Base-by-base conservation (phyloP, 2,113 vertebrate species). In the Eudyptes chrysolophus region DNA sequence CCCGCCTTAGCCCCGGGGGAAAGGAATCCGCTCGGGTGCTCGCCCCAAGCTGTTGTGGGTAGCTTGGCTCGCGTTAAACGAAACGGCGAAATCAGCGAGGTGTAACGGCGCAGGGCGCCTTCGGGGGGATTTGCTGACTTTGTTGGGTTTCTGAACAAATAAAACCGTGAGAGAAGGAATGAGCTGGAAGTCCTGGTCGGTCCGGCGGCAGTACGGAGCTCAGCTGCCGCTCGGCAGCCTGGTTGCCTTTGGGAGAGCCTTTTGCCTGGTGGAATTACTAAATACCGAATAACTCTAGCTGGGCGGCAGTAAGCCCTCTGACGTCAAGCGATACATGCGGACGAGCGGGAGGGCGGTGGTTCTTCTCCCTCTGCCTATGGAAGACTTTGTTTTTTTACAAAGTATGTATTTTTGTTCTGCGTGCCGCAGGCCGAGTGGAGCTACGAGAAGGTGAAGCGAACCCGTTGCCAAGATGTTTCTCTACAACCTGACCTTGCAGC, bases 401-500 rank as follows among this genome's bases (percentile, higher is more conserved):
- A 38, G 29, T 51, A 9, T 10, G 0, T 40, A 1, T 69, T 86
- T 80, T 15, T 90, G 2, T 51, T 40, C 51, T 92, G 3, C 19
- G 82, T 89, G 88, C 95, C 76, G 92, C 95, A 60, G 92, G 46
- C 57, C 29, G 34, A 24, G 48, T 46, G 84, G 77, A 93, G 64
- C 91, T 93, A 78, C 71, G 2, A 0, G 9, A 26, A 18, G 10
- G 82, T 94, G 95, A 94, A 71, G 71, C 70, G 11, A 55, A 51
- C 69, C 55, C 2, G 1, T 83, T 76, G 75, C 78, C 94, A 94
- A 52, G 97, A 99, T 99, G 99, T 99, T 99, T 97, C 98, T 99
- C 34, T 99, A 99, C 98, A 99, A 99, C 94, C 94, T 99, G 94
- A 99, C 99, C 2, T 92, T 99, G 61, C 99, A 99, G 98, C 98